Conservation (phyloP, 2,797 vertebrate species). For the Hozukius guyotensis region DNA sequence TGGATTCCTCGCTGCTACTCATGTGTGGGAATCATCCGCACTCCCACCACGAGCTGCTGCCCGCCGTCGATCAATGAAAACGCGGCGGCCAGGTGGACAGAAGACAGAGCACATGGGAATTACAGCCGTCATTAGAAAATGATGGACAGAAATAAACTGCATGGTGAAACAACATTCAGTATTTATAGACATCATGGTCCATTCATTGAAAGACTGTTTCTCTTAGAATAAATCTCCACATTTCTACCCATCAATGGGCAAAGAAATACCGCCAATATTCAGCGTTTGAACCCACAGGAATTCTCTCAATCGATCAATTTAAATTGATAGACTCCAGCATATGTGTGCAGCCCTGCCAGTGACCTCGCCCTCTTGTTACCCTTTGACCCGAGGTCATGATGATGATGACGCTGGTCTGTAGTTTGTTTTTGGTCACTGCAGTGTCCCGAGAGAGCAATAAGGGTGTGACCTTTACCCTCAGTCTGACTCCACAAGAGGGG, state of each 20-base stretch:
- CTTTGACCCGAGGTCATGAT: constrained; percentile 57
- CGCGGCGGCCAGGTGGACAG: constrained; percentile 27
- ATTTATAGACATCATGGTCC: neutral
- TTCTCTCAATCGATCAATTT: neutral
- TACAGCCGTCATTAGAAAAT: neutral
- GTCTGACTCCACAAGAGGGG: constrained; percentile 34
- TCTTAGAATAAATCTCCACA: neutral
- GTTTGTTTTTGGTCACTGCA: constrained; percentile 53
- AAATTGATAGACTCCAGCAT: constrained; percentile 29
- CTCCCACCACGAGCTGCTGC: constrained; percentile 57
- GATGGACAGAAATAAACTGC: constrained; percentile 11
- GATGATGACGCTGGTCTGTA: constrained; percentile 24
- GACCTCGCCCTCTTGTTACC: constrained; percentile 17
- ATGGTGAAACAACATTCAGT: neutral
- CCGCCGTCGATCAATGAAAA: constrained; percentile 12
- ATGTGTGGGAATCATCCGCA: constrained; percentile 76
- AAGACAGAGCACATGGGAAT: constrained; percentile 14
- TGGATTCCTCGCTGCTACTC: constrained; percentile 64
- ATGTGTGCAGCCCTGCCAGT: constrained; percentile 32
- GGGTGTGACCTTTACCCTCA: constrained; percentile 48
- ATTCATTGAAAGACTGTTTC: neutral
- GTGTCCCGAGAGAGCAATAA: constrained; percentile 58
- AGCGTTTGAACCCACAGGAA: neutral
- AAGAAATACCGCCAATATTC: neutral
- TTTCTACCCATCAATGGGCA: neutral